Evolutionary conservation across 2,113 vertebrate species (phyloP), one percentile per base, ranked within the genome.

Genomic region (Scatophagus argus): DNA sequence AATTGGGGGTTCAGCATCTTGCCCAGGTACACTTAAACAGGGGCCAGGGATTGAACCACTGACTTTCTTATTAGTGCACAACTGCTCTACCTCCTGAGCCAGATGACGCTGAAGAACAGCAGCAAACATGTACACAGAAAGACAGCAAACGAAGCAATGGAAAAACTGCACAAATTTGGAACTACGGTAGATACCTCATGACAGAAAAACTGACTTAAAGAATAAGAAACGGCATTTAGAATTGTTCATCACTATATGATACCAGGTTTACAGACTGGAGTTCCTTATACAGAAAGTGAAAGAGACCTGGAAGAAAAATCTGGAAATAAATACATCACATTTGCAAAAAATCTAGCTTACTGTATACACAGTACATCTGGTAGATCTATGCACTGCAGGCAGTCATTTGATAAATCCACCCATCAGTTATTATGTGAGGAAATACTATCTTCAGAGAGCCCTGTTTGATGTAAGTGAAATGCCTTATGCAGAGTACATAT

Each of bases 81-180:
- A n/a, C n/a, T n/a, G n/a, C n/a, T n/a, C n/a, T n/a, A n/a, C n/a
- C n/a, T n/a, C n/a, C n/a, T n/a, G n/a, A n/a, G n/a, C n/a, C n/a
- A n/a, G n/a, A n/a, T 19, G 9, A 55, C 38, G 29, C 38, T 67
- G 14, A 70, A 21, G 36, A 82, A 51, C 63, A 69, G 58, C 21
- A 64, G 51, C 16, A 59, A 82, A 65, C 43, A 58, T 63, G 25
- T 9, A 43, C 32, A 41, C 31, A 4, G 6, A 56, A 31, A 55
- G 19, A 56, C 19, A 47, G 19, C 17, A 9, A 62, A 46, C 31
- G 44, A 60, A 60, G 8, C 8, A 29, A 23, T 47, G 21, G 14
- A 23, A 31, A 39, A 68, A 23, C 10, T 16, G 13, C 19, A 61
- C 16, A 60, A 8, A 47, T 47, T 8, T 16, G n/a, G n/a, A n/a